Conservation (phyloP, 2,113 vertebrate species). For the Dolichotis patagonum region DNA sequence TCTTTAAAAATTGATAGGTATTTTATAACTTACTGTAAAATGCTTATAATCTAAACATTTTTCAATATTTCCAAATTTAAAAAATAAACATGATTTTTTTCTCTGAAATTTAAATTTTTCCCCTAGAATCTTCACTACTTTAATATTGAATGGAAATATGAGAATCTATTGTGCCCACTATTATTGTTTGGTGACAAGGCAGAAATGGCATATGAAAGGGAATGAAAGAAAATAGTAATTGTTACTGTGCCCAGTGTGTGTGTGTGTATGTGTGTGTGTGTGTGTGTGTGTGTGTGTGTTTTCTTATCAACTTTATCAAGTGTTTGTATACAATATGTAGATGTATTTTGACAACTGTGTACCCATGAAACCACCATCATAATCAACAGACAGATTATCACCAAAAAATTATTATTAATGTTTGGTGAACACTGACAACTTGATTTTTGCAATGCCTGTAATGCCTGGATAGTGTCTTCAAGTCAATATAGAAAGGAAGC, state of each 20-base stretch:
- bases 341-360: not conserved
- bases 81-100: conserved; percentile 29
- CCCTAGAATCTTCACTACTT: not conserved
- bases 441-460: not conserved
- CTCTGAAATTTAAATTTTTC: not conserved
- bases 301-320: not conserved
- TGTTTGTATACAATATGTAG: not conserved
- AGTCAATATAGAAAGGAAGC: not conserved
- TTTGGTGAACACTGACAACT: not conserved
- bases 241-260: not conserved
- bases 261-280: too few species aligned
- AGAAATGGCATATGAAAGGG: not conserved
- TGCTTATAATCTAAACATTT: not conserved
- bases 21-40: not conserved
- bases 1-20: not conserved
- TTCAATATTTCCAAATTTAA: conserved; percentile 25
- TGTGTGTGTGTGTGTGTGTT: not conserved
- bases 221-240: not conserved
- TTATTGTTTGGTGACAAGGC: not conserved
- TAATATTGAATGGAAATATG: not conserved
- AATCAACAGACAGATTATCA: not conserved
- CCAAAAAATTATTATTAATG: not conserved
- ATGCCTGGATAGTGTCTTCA: not conserved
- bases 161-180: not conserved
- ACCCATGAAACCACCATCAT: not conserved